Conservation (phyloP, 1,140 invertebrate genomes). For the Myzus persicae region DNA sequence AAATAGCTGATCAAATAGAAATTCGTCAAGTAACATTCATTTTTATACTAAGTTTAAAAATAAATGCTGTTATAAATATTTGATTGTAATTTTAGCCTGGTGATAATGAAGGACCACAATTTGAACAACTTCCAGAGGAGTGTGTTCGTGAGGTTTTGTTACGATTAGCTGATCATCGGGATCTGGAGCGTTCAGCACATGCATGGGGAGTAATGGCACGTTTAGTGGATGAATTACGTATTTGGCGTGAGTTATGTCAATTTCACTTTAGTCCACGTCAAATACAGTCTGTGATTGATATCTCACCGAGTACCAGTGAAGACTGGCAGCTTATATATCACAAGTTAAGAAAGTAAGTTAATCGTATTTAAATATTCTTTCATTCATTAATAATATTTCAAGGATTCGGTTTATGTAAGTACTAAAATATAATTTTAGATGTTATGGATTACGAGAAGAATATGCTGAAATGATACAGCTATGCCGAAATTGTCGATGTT, state of each 20-base stretch:
- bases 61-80: slow-evolving; percentile 59
- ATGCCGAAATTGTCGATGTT: slow-evolving; percentile 92
- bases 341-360: slow-evolving; percentile 74
- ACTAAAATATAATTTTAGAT: slow-evolving; percentile 68
- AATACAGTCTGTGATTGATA: slow-evolving; percentile 74
- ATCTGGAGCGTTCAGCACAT: slow-evolving; percentile 78
- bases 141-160: slow-evolving; percentile 90
- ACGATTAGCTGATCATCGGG: slow-evolving; percentile 88
- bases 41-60: neutral
- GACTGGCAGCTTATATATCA: slow-evolving; percentile 81
- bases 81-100: slow-evolving; percentile 72
- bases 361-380: slow-evolving; percentile 37
- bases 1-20: slow-evolving; percentile 80
- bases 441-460: slow-evolving; percentile 89
- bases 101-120: slow-evolving; percentile 81
- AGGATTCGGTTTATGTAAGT: slow-evolving; percentile 15
- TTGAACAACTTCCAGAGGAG: slow-evolving; percentile 92
- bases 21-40: slow-evolving; percentile 73
- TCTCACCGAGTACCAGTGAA: slow-evolving; percentile 60
- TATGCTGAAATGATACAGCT: slow-evolving; percentile 95
- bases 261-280: slow-evolving; percentile 93
- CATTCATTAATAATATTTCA: neutral
- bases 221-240: slow-evolving; percentile 84
- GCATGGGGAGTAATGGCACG: slow-evolving; percentile 78
- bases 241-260: slow-evolving; percentile 89